Base-by-base conservation (phyloP, 2,113 vertebrate genomes). In the Tachuris rubrigastra region DNA sequence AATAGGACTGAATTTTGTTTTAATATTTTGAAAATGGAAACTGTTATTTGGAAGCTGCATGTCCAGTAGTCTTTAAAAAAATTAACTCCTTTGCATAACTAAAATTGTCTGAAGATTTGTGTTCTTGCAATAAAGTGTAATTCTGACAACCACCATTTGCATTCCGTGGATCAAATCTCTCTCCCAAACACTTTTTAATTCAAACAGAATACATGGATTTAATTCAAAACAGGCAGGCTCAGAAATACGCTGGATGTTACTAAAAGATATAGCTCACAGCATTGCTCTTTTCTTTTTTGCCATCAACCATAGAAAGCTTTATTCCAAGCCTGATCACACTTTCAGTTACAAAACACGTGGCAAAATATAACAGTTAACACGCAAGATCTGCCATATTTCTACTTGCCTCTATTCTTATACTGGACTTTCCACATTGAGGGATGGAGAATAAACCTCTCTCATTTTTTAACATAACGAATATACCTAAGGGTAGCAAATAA, bases 321-420 rank as follows among this genome's bases (percentile, higher is more conserved):
- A 98, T 98, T 98, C 97, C 94, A 97, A 97, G 97, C 96, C 93
- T 84, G 66, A 95, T 96, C 95, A 97, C 97, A 96, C 93, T 97
- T 97, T 90, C 95, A 95, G 94, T 96, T 97, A 98, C 90, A 98
- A 97, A 96, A 97, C 94, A 91, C 7, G 39, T 96, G 92, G 96
- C 96, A 95, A 97, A 98, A 98, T 95, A 73, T 93, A 95, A 96
- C 85, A 97, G 83, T 95, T 95, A 95, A 96, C 93, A 98, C 46
- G 92, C 95, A 97, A 93, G 92, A 97, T 91, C 94, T 95, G 96
- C 95, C 97, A 92, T 91, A 92, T 94, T 96, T 97, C 90, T 95
- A 91, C 89, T 96, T 95, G 94, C 95, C 94, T 95, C 97, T 97
- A 85, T 93, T 90, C 87, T 63, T 94, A 80, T 84, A 89, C 87